Base-by-base conservation (phyloP, 2,113 vertebrate genomes). In the Nycticebus coucang region DNA sequence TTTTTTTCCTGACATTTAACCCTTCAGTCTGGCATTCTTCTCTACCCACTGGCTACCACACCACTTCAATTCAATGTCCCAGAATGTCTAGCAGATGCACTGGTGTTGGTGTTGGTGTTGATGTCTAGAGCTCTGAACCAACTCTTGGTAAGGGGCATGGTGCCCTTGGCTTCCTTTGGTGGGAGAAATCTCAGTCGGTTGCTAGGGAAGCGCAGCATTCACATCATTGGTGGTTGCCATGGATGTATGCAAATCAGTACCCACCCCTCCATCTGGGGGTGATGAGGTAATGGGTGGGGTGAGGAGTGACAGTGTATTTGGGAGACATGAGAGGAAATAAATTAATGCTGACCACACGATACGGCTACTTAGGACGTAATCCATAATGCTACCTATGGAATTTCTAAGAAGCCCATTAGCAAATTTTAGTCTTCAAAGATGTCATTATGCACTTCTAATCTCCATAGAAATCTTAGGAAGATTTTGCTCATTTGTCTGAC, bases 231-330 rank as follows among this genome's bases (percentile, higher is more conserved):
- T 88, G 55, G 57, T 72, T 81, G 77, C 77, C 62, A 1, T 41
- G 92, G 92, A 21, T 28, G 19, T 55, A 78, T n/a, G 45, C 75
- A 64, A 74, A 64, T 18, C 9, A 74, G 15, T 55, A 37, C 33
- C 26, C 1, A 22, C n/a, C 53, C 4, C 30, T 45, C 5, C 12
- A 7, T 5, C 5, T 77, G 71, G n/a, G 13, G 18, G 19, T 41
- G 45, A 41, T 24, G 45, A 11, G 66, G 2, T 21, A 1, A 53
- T n/a, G 60, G n/a, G 18, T 11, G 33, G 35, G 30, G 55, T 4
- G n/a, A 37, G 41, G 26, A 4, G 10, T 7, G 30, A 17, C 8
- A 6, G 11, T 33, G 28, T 28, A 2, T 7, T 50, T 6, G 0
- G 14, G 22, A 2, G 12, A 18, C 1, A 26, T 22, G 21, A 35